Base-by-base conservation (phyloP, 2,113 vertebrate genomes). In the Cyprinodon brontotheroides region DNA sequence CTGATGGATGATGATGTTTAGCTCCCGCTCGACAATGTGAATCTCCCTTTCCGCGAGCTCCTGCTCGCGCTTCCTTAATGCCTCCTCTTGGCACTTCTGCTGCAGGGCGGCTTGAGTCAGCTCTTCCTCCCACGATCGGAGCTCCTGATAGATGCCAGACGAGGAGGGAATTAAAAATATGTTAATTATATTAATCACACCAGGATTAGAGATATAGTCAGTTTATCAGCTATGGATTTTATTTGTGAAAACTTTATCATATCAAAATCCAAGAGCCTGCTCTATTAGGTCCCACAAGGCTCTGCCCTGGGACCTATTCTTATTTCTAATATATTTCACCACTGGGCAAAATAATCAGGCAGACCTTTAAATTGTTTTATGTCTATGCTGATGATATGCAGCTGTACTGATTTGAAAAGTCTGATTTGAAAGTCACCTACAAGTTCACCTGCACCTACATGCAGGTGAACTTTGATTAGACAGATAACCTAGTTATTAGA, bases 1-100 rank as follows among this genome's bases (percentile, higher is more conserved):
- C 90, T 99, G 98, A 93, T 98, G 97, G 82, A 98, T 99, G 92
- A 99, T 98, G 89, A 99, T 96, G 89, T 99, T 97, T 78, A 99
- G 96, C 75, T 99, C 97, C 8, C 97, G 92, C 64, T 98, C 97
- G 86, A 99, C 92, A 85, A 99, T 98, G 89, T 98, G 97, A 43
- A 99, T 99, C 91, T 99, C 97, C 0, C 97, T 89, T 82, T 99
- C 97, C 0, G 98, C 98, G 81, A 99, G 92, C 61, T 99, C 98
- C 89, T 98, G 97, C 77, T 99, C 98, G 2, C 98, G 93, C 59
- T 95, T 95, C 80, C 95, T 93, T 65, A 99, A 89, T 61, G 96
- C 89, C 91, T 99, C 97, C 89, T 99, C 97, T 38, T 99, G 97
- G 82, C 95, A 96, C 91, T 99, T 99, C 94, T 99, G 97, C 90